Base-by-base conservation (phyloP, 2,113 vertebrate species). In the Rhineura floridana region DNA sequence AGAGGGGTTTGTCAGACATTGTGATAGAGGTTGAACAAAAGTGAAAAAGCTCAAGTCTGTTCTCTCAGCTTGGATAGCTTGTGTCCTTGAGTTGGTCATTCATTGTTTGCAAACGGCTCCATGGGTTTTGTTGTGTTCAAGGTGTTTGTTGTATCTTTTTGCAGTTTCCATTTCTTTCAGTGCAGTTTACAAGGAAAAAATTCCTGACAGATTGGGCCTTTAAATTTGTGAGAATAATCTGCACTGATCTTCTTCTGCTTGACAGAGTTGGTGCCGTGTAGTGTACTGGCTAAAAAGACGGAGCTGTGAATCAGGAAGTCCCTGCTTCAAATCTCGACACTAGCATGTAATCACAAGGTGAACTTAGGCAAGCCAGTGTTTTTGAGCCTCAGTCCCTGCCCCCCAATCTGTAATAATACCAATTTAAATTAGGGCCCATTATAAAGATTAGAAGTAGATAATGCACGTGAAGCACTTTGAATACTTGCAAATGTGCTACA, bases 181-280 rank as follows among this genome's bases (percentile, higher is more conserved):
- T 81, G n/a, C 52, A n/a, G 17, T 52, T 39, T 81, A n/a, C 10
- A 13, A n/a, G 11, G 12, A n/a, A 59, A 3, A 59, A 62, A 39
- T 62, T 23, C 78, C 52, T 12, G 21, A 11, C 36, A 52, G 78
- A 55, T 36, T 86, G 50, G 62, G 87, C 0, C 3, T 83, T 91
- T 69, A 12, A 73, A 65, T 90, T 83, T 62, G 85, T 85, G 84
- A 80, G 39, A 44, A 0, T 91, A 90, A 92, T 28, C 88, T 85
- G 72, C 77, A 87, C 91, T 0, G 5, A 90, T 65, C 86, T 77
- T 92, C 86, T 17, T 55, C 19, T 91, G 89, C 91, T 93, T 91
- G 92, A 69, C 11, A 13, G 8, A 33, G 30, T 30, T 69, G 59
- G n/a, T n/a, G n/a, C n/a, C n/a, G 19, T 25, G 23, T 62, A 69